Base-by-base conservation (phyloP, 2,888 invertebrate genomes). In the Gonocerus acuteangulatus region DNA sequence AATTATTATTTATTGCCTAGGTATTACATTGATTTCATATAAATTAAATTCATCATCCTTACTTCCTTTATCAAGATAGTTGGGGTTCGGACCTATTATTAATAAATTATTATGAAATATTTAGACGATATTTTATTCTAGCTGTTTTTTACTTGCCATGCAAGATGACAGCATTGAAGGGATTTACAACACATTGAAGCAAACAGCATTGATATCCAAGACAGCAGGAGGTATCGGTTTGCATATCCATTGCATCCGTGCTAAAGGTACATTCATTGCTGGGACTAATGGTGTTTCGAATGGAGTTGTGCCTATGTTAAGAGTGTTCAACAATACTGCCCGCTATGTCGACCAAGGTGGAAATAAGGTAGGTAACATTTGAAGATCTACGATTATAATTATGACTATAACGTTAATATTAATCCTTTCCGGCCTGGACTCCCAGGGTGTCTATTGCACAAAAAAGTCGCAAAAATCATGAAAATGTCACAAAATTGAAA, bases 301-400 rank as follows among this genome's bases (percentile, higher is more conserved):
- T 75, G 99, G 99, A 0, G 77, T 99, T 36, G 87, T 99, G 34
- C 97, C 97, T 0, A 93, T 95, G 91, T 77, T 99, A 44, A 78
- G 95, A 66, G 94, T 97, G 0, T 99, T 85, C 73, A 97, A 97
- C 73, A 93, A 94, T 71, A 92, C 94, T 2, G 95, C 96, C 0
- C 80, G 93, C 62, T 97, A 96, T 76, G 95, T 97, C 0, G 95
- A 96, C 74, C 97, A 99, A 77, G 95, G 96, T 19, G 96, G 96
- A 49, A 95, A 95, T 72, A 96, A 96, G 71, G 76, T 76, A 2
- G 36, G 27, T 36, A 36, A 2, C 23, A 36, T 56, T n/a, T n/a
- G n/a, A n/a, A n/a, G n/a, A n/a, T n/a, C n/a, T n/a, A n/a, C n/a
- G n/a, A n/a, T n/a, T n/a, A n/a, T n/a, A n/a, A n/a, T n/a, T n/a